These are phyloP conservation scores for Thamnophis elegans DNA, from an alignment of 2,797 vertebrate genomes.

Conservation along the genomic window DNA sequence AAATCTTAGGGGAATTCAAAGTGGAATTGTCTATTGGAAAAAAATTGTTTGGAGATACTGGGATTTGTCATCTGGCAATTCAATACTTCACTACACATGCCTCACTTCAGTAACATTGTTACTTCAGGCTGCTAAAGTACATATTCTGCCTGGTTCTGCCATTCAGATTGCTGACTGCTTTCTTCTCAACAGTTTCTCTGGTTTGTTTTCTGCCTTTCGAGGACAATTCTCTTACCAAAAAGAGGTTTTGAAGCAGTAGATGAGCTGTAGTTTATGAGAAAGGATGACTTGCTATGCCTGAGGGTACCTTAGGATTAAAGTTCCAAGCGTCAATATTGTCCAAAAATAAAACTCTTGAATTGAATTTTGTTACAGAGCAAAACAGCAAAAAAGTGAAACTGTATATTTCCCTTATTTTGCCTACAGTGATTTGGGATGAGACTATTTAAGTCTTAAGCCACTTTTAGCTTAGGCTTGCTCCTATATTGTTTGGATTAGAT, in stretches of 20 bases:
- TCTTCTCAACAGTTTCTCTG: neutral
- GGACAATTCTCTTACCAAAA: neutral
- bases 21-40: neutral
- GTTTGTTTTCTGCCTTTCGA: neutral
- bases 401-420: neutral
- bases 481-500: neutral
- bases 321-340: neutral
- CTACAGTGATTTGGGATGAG: neutral
- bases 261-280: neutral
- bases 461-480: neutral
- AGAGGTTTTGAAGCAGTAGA: neutral
- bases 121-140: neutral
- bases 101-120: neutral
- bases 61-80: neutral
- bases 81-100: neutral
- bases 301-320: neutral
- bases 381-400: neutral
- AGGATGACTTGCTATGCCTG: neutral
- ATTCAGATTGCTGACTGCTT: neutral
- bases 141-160: neutral
- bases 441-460: conserved; percentile 4
- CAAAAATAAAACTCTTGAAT: neutral
- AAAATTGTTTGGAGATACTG: neutral
- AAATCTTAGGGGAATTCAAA: neutral
- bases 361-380: neutral